A percentile compares a stretch with the other conserved stretches of the same genome.
These are phyloP conservation scores for Ellobium chinense DNA, from an alignment of 2,888 invertebrate species.

Conservation along the genomic window DNA sequence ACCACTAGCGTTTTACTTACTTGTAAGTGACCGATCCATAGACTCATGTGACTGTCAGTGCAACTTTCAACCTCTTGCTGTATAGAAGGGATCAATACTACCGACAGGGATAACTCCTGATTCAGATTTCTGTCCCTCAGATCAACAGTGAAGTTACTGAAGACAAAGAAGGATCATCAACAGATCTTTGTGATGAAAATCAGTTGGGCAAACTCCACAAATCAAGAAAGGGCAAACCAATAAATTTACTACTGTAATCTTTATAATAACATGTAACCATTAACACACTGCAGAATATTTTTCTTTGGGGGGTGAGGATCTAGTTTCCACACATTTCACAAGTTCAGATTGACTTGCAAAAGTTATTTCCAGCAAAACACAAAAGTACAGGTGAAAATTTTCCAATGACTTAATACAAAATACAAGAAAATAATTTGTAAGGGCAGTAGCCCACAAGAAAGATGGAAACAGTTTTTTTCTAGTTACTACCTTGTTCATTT, in stretches of 20 bases:
- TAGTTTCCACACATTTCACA: no score
- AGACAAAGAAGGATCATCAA: background rate
- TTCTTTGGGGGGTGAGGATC: no score
- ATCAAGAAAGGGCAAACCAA: background rate
- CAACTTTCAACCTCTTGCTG: background rate
- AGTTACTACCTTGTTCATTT: no score
- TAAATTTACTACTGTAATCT: background rate
- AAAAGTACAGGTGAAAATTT: background rate
- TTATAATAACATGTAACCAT: background rate
- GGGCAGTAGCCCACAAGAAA: background rate
- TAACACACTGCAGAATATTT: background rate
- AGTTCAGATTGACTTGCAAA: no score
- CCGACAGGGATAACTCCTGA: constrained; percentile 4
- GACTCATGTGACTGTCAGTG: background rate
- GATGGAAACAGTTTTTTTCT: background rate
- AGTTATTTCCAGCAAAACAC: background rate
- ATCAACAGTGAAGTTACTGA: background rate
- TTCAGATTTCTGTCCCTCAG: background rate
- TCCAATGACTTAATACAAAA: background rate
- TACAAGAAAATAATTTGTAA: background rate
- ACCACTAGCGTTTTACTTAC: background rate
- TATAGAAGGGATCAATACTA: constrained; percentile 7
- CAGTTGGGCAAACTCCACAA: background rate
- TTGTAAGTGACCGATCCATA: constrained; percentile 15
- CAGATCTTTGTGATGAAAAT: background rate